phyloP scores from a whole-genome alignment of 2,113 vertebrate genomes.

The Clarias magur region DNA sequence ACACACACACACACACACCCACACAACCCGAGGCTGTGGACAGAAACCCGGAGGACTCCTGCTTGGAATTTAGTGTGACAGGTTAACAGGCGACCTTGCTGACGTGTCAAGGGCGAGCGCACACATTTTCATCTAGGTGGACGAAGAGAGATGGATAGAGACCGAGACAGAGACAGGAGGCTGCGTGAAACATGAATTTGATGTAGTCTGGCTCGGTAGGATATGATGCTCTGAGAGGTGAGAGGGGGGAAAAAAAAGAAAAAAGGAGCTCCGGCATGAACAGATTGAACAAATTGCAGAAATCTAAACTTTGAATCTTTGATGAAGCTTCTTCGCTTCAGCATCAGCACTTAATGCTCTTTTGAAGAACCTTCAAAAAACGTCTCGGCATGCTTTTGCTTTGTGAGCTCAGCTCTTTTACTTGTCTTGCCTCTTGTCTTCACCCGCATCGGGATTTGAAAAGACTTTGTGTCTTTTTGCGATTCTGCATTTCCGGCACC shows the following conservation, averaged over 20 bases:
- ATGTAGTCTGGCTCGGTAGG: background rate
- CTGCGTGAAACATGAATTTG: slow-evolving; percentile 5
- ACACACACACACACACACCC: too few species aligned
- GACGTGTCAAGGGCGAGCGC: slow-evolving; percentile 34
- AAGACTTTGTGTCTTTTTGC: background rate
- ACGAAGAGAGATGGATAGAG: background rate
- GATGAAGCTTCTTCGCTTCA: background rate
- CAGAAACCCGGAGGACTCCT: slow-evolving; percentile 16
- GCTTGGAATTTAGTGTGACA: slow-evolving; percentile 20
- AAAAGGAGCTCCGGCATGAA: background rate
- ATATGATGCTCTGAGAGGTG: background rate
- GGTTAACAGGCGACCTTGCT: slow-evolving; percentile 44
- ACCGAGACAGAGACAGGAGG: background rate
- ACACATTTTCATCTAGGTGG: background rate
- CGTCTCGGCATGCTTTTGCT: background rate
- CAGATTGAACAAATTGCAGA: background rate
- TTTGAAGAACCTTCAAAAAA: background rate
- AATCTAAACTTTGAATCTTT: background rate
- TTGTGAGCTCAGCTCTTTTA: background rate
- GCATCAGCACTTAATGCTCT: slow-evolving; percentile 14
- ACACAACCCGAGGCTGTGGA: background rate
- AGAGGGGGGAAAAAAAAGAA: too few species aligned
- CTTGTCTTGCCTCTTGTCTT: background rate
- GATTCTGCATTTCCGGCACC: background rate
- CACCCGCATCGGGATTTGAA: background rate